Evolutionary conservation across 2,797 vertebrate species (phyloP), one percentile per base, ranked within the genome.

Genomic region (Oreochromis mossambicus): DNA sequence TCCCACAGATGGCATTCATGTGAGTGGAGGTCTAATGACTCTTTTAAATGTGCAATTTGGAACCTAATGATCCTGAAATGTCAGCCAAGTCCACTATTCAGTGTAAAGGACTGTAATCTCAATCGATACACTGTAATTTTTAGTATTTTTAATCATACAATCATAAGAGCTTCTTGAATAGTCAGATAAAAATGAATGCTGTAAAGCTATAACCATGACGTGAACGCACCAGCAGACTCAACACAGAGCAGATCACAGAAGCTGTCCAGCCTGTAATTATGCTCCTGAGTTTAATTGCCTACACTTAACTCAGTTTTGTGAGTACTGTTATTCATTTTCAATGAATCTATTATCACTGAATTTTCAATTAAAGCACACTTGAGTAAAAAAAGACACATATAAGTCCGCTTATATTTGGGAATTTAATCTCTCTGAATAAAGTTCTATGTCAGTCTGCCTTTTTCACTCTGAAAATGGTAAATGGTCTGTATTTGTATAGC

Each of bases 371-470:
- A 48, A 48, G 24, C 8, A 2, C 15, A 11, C 41, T 48, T 29
- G 24, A 48, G 24, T 48, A 68, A 70, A 46, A 63, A 19, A 34
- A 11, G 15, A 58, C 3, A 29, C 8, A 1, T 26, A 15, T 46
- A 48, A 19, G 41, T 17, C 66, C 26, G 7, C 66, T 70, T 70
- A 11, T 2, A 26, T 48, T 73, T 48, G 15, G 24, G 68, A 26
- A 73, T 73, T 73, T 19, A 73, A 73, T 29, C 24, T 46, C 21
- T 73, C 68, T 48, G 41, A 2, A 29, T 73, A 29, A 73, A 48
- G 26, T 19, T 24, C 14, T 4, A 52, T 93, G 92, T 92, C 92
- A 92, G 80, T 93, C 76, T 75, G 83, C 79, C 19, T 81, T 55
- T 0, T n/a, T 1, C 75, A 85, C 38, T 55, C 91, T 92, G 29